These are phyloP conservation scores for Esox niger DNA, from an alignment of 2,113 vertebrate genomes.

Conservation along the genomic window DNA sequence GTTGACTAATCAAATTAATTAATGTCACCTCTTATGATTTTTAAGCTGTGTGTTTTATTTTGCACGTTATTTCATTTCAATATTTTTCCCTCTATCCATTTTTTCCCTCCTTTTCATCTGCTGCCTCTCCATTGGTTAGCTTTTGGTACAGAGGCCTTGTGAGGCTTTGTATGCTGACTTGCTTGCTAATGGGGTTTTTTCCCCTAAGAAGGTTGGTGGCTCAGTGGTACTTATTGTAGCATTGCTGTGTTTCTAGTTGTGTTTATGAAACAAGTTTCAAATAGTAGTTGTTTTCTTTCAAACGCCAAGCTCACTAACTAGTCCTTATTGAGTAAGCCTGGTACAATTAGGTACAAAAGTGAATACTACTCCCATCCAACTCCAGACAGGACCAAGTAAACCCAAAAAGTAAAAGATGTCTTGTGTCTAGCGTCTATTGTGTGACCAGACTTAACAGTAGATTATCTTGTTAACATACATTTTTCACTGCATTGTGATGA, in stretches of 20 bases:
- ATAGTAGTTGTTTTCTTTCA: too few species aligned
- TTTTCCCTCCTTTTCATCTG: constrained; percentile 47
- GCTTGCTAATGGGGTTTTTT: constrained; percentile 82
- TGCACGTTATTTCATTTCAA: constrained; percentile 10
- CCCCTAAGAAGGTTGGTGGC: constrained; percentile 87
- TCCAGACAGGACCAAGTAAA: too few species aligned
- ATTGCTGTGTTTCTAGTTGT: constrained; percentile 9
- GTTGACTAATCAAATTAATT: background rate
- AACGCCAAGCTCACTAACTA: too few species aligned
- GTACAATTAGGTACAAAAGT: too few species aligned
- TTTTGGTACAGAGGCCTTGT: constrained; percentile 83
- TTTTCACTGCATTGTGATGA: background rate
- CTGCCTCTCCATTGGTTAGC: constrained; percentile 73
- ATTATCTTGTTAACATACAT: background rate
- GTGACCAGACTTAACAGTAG: background rate
- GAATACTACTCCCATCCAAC: too few species aligned
- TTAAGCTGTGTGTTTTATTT: constrained; percentile 18
- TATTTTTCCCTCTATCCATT: constrained; percentile 39
- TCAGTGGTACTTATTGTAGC: constrained; percentile 20
- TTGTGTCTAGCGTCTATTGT: background rate
- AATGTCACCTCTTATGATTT: constrained; percentile 1
- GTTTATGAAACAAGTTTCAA: background rate
- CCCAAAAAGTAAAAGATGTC: too few species aligned
- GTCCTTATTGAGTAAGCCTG: too few species aligned
- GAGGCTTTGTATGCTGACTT: constrained; percentile 89